These are phyloP conservation scores for Tethya wilhelma DNA, from an alignment of 37 sponge, comb jelly and placozoan species.

Conservation along the genomic window DNA sequence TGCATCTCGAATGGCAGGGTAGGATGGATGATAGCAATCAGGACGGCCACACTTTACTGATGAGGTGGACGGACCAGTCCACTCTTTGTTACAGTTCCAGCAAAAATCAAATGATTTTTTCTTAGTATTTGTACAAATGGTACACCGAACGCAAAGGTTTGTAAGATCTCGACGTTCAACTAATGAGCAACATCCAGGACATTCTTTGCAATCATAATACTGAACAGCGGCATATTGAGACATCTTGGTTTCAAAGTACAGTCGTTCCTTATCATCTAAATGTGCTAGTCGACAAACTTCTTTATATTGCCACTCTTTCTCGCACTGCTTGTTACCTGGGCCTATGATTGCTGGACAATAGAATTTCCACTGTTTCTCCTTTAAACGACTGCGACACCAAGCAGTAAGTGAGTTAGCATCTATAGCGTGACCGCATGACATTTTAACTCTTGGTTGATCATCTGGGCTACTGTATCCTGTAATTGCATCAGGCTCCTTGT, in stretches of 20 bases:
- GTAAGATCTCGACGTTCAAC: conserved; percentile 44
- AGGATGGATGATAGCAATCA: conserved; percentile 28
- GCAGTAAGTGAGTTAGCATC: conserved; percentile 54
- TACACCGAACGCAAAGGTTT: conserved; percentile 49
- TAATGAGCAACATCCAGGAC: conserved; percentile 68
- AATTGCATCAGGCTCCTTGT: conserved; percentile 22
- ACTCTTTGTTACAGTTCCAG: conserved; percentile 65
- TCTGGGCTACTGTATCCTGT: conserved; percentile 23
- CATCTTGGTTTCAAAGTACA: conserved; percentile 58
- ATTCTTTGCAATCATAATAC: conserved; percentile 59
- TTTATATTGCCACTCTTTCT: conserved; percentile 42
- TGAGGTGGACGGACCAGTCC: conserved; percentile 46
- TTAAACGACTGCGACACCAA: conserved; percentile 51
- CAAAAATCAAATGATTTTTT: conserved; percentile 46
- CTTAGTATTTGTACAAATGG: conserved; percentile 61
- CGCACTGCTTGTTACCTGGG: conserved; percentile 25
- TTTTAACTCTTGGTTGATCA: conserved; percentile 26
- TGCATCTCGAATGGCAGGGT: conserved; percentile 27
- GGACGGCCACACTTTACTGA: conserved; percentile 44
- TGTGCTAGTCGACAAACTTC: conserved; percentile 45
- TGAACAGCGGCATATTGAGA: conserved; percentile 51
- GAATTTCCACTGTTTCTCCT: conserved; percentile 25
- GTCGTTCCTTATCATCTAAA: conserved; percentile 33
- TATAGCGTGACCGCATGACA: conserved; percentile 60
- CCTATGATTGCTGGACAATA: conserved; percentile 51